These are phyloP conservation scores for Barypeithes pellucidus DNA, from an alignment of 2,888 invertebrate species.

Conservation along the genomic window DNA sequence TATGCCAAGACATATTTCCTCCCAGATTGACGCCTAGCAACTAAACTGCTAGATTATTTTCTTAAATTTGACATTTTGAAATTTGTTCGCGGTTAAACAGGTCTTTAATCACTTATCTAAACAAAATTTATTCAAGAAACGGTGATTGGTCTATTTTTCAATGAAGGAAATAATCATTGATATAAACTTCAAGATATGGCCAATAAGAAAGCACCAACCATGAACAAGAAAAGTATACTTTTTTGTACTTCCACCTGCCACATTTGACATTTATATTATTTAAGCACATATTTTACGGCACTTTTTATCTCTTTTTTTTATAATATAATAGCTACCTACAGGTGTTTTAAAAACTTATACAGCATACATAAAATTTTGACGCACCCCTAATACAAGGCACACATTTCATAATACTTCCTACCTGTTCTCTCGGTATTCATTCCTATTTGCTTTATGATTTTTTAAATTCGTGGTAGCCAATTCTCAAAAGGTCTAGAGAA, in stretches of 20 bases:
- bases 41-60: no score
- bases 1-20: no score
- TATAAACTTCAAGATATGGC: no score
- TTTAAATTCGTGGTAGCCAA: slow-evolving; percentile 32
- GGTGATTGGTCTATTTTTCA: no score
- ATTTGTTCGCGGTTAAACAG: no score
- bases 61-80: no score
- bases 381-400: slow-evolving; percentile 8
- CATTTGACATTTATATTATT: slow-evolving; percentile 8
- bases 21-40: no score
- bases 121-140: no score
- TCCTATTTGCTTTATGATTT: slow-evolving; percentile 48
- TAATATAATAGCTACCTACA: slow-evolving; percentile 9
- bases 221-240: not conserved
- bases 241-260: not conserved
- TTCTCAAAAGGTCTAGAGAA: slow-evolving; percentile 8
- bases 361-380: slow-evolving; percentile 10
- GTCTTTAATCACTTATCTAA: no score
- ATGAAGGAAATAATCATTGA: no score
- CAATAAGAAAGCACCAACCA: not conserved
- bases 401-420: slow-evolving; percentile 35
- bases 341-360: slow-evolving; percentile 6
- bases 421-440: slow-evolving; percentile 31
- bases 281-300: not conserved
- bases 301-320: not conserved